Evolutionary conservation across 2,113 vertebrate species (phyloP).

Genomic region (Syngnathus scovelli): DNA sequence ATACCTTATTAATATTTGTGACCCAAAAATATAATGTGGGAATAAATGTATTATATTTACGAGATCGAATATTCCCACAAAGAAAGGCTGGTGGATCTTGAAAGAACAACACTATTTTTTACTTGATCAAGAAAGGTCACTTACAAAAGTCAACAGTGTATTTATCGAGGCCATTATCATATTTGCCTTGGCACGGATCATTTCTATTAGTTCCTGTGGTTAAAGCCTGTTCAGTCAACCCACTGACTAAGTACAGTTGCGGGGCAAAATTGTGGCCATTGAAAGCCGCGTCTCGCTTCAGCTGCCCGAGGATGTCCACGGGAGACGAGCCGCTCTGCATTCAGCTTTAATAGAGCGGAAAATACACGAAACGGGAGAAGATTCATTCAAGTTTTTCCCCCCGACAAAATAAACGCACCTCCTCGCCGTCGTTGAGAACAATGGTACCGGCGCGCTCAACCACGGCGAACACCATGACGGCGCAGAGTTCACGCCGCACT

Average conservation of each 20-base stretch:
- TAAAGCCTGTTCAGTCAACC: not conserved
- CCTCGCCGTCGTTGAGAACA: constrained; percentile 95
- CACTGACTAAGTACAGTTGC: not conserved
- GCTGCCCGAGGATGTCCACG: constrained; percentile 28
- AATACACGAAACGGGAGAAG: constrained; percentile 38
- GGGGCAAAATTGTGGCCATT: not conserved
- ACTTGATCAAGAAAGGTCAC: not conserved
- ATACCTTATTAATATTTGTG: no score
- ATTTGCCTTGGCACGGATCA: not conserved
- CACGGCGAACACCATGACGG: constrained; percentile 98
- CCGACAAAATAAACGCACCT: constrained; percentile 73
- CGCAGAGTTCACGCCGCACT: constrained; percentile 93
- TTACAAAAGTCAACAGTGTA: no score
- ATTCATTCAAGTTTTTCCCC: not conserved
- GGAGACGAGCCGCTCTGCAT: constrained; percentile 23
- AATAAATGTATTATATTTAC: no score
- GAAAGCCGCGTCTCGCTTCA: constrained; percentile 15
- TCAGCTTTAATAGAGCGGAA: constrained; percentile 64
- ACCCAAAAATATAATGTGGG: no score
- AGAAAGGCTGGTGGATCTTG: no score
- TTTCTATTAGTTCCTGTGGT: not conserved
- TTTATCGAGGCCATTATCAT: not conserved
- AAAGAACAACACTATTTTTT: not conserved
- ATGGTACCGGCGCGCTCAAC: constrained; percentile 95
- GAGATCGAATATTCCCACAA: no score